Percentiles rank a stretch among this genome's conserved stretches.
Evolutionary conservation across 2,888 invertebrate genomes (phyloP).

Genomic region (Cheiracanthium punctorium): DNA sequence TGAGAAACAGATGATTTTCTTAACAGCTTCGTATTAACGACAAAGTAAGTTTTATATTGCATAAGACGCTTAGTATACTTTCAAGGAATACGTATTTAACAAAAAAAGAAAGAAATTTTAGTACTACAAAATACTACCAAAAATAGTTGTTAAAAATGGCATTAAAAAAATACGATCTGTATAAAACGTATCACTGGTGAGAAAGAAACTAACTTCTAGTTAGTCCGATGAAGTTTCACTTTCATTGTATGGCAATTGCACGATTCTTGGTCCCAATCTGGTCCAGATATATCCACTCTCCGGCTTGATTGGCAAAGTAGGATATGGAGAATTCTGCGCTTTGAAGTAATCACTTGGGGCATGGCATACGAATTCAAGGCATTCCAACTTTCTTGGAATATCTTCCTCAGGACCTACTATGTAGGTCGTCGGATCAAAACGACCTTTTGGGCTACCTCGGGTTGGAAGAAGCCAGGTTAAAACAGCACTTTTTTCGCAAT

Average conservation of each 20-base stretch:
- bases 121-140: too few relatives aligned
- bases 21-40: too few relatives aligned
- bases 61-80: too few relatives aligned
- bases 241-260: constrained; percentile 19
- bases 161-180: too few relatives aligned
- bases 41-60: too few relatives aligned
- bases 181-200: too few relatives aligned
- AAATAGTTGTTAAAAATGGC: too few relatives aligned
- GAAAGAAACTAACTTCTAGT: too few relatives aligned
- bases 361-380: constrained; percentile 94
- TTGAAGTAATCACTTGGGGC: constrained; percentile 91
- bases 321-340: neutral
- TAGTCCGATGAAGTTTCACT: too few relatives aligned
- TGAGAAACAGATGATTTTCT: too few relatives aligned
- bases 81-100: too few relatives aligned
- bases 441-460: constrained; percentile 83
- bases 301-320: neutral
- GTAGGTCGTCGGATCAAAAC: constrained; percentile 93
- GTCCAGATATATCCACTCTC: constrained; percentile 50
- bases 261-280: constrained; percentile 39
- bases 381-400: constrained; percentile 87
- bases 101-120: too few relatives aligned
- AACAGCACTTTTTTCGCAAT: constrained; percentile 93
- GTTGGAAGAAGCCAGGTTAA: constrained; percentile 95
- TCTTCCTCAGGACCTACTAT: constrained; percentile 94